Conservation (phyloP, 2,113 vertebrate species). For the Potamarius usumacintae region DNA sequence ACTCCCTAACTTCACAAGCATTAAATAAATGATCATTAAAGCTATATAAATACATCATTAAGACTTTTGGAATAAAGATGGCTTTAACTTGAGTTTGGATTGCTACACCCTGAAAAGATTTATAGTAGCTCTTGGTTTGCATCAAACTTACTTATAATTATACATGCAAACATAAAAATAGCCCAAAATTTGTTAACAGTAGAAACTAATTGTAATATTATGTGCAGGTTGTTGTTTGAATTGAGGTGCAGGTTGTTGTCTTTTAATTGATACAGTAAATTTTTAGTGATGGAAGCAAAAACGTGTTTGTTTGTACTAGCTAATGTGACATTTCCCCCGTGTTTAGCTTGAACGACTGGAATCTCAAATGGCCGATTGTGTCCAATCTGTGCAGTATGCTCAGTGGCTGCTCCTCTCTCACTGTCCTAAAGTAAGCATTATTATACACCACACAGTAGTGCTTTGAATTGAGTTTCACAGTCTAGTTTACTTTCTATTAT, state of each 20-base stretch:
- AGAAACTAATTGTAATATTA: neutral
- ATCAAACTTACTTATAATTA: neutral
- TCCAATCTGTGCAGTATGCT: constrained; percentile 58
- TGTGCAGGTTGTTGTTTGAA: neutral
- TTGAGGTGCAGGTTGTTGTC: too few species aligned
- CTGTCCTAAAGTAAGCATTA: constrained; percentile 67
- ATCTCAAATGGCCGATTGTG: constrained; percentile 58
- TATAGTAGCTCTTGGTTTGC: neutral
- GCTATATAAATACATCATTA: too few species aligned
- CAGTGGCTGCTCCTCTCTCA: constrained; percentile 49
- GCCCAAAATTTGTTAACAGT: neutral
- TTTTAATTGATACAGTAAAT: neutral
- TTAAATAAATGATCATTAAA: neutral
- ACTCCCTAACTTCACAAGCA: neutral
- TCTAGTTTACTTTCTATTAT: neutral
- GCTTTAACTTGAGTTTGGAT: neutral
- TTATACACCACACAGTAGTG: neutral
- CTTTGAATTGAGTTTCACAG: neutral
- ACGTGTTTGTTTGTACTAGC: neutral
- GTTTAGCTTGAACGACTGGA: constrained; percentile 65
- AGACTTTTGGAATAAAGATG: neutral
- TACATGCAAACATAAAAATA: neutral
- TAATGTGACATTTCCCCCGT: neutral
- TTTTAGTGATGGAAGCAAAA: neutral
- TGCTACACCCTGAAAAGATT: neutral